Base-by-base conservation (phyloP, 2,888 invertebrate genomes). In the Lasioglossum marginatum region DNA sequence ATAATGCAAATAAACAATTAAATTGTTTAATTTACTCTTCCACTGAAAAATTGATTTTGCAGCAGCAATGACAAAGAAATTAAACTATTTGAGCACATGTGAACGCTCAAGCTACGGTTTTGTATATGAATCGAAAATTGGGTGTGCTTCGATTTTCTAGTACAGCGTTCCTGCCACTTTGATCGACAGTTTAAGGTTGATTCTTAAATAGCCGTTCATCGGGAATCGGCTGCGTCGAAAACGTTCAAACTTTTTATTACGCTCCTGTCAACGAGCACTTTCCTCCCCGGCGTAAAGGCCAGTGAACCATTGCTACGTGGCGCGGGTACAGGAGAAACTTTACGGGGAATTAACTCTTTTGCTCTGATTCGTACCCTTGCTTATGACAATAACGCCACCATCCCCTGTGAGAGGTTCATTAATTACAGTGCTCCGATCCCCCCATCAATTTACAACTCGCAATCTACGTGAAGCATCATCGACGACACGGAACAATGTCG, bases 271-370 rank as follows among this genome's bases (percentile, higher is more conserved):
- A 63, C 77, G 86, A 57, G 52, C 82, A 73, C 70, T 86, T 73
- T 77, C 72, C 78, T 66, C 84, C 57, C 79, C 45, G n/a, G 34
- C n/a, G 27, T 45, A 48, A 76, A 73, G 70, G 76, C 70, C 40
- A 73, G 77, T 40, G 78, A 84, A 83, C 84, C 78, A 71, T 87
- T 84, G 77, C 66, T n/a, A 77, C 82, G 81, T 77, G 40, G 74
- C 52, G 37, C 37, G 23, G 66, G 43, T 63, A 43, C 31, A 16
- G 23, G 34, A 71, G 81, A 48, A 77, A 79, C 81, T 88, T 84
- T 83, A 81, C 88, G n/a, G 81, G 66, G 79, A 80, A 88, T 88
- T 86, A 81, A 79, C 86, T 86, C 87, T 88, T 83, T 88, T 88
- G 88, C 86, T 86, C 86, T 77, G 78, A 82, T 87, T 87, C 82